Evolutionary conservation across 2,797 vertebrate species (phyloP), one percentile per base, ranked within the genome.

Genomic region (Enoplosus armatus): DNA sequence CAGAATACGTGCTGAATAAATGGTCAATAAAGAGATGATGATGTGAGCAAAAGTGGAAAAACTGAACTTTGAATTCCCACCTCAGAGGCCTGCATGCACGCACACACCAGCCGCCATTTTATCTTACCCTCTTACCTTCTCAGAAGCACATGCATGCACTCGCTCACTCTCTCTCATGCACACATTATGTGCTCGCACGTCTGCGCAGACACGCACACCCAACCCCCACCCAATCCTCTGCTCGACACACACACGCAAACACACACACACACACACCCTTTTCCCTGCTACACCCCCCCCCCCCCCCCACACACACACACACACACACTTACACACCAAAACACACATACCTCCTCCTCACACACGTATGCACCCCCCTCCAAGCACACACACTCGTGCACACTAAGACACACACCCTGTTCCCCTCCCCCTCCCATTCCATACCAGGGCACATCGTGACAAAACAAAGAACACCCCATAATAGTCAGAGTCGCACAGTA

Each of bases 391-490:
- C 79, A 27, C 70, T 39, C 26, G 31, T 10, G 75, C 85, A 59
- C 74, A 16, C 62, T 45, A 47, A 48, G 29, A 62, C 71, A 35
- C 69, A 51, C 82, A 45, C 88, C 37, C 84, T 54, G 70, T 81
- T 86, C 88, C 87, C 89, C 86, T 87, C 89, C 87, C 90, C 92
- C 89, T 90, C 88, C 89, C 72, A 83, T 92, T 90, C 90, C 92
- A 93, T 94, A 94, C 87, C 89, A 94, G 90, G 93, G 91, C 94
- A 94, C 92, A 91, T 93, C 84, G 91, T 94, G 92, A 94, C 94
- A 93, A 95, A 94, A 95, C 94, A 95, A 95, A 95, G 94, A 94
- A 94, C 94, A 94, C 87, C 92, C 92, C 92, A 94, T 95, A 94
- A 94, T 95, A 94, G 82, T 86, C 87, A 74, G 79, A 89, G 90